These are phyloP conservation scores for Chironomus tepperi DNA, from an alignment of 1,140 invertebrate genomes.

Conservation along the genomic window DNA sequence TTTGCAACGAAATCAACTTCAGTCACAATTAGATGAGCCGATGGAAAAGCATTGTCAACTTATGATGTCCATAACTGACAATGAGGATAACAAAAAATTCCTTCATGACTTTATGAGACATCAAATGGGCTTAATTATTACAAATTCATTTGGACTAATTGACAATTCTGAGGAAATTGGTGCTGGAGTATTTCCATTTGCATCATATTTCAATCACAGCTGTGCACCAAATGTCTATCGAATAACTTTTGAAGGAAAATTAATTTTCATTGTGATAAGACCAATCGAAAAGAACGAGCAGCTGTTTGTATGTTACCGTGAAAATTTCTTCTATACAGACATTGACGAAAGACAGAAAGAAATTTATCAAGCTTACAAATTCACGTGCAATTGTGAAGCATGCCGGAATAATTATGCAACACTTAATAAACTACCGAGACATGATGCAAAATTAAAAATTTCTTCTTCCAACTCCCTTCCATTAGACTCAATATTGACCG, in stretches of 20 bases:
- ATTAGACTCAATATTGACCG: background rate
- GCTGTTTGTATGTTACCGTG: slow-evolving; percentile 6
- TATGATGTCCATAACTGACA: background rate
- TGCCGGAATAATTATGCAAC: background rate
- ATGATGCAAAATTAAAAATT: background rate
- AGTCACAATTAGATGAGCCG: background rate
- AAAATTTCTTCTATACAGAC: background rate
- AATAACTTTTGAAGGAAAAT: background rate
- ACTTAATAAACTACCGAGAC: background rate
- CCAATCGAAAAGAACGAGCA: background rate
- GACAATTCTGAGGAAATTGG: background rate
- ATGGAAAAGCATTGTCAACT: background rate
- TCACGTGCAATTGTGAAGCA: background rate
- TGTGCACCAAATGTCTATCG: background rate
- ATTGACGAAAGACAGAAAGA: background rate
- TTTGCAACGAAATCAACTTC: background rate
- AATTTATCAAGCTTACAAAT: background rate
- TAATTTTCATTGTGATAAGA: background rate
- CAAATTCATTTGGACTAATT: background rate
- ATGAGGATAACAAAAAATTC: background rate
- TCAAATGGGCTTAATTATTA: background rate
- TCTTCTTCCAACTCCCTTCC: background rate
- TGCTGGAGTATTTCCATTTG: background rate
- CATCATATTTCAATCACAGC: slow-evolving; percentile 6
- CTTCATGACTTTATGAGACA: background rate